Percentiles rank a stretch among this genome's conserved stretches.
phyloP scores from a whole-genome alignment of 2,113 vertebrate genomes.

The Tricholaema leucomelas region DNA sequence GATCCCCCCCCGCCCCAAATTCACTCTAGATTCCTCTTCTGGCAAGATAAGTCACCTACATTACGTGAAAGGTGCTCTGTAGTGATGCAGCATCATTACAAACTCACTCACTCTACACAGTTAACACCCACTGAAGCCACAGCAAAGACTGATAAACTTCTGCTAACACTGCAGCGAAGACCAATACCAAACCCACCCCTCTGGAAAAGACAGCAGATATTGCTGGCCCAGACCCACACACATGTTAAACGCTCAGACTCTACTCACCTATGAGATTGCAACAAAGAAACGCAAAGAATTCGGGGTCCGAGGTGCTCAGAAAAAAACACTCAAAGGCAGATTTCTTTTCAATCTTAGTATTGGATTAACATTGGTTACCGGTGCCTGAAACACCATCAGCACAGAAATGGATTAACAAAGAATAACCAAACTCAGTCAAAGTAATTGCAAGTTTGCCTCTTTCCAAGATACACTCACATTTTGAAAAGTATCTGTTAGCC shows the following conservation, averaged over 20 bases:
- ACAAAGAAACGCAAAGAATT: background rate
- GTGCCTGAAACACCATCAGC: background rate
- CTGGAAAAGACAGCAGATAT: accelerated
- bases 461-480: background rate
- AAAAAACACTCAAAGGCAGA: background rate
- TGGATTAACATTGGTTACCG: background rate
- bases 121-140: background rate
- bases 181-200: background rate
- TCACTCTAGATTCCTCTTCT: background rate
- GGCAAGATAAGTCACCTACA: background rate
- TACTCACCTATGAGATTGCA: background rate
- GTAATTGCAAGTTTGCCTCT: background rate
- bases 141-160: background rate
- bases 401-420: background rate
- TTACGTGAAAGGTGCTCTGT: background rate
- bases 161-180: background rate
- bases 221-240: background rate
- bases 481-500: background rate
- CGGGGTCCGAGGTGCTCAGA: background rate
- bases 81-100: background rate
- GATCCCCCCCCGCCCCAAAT: background rate
- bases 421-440: background rate
- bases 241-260: background rate
- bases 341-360: background rate
- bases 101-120: background rate